phyloP scores from a whole-genome alignment of 1,140 invertebrate genomes.

The Nymphalis io region DNA sequence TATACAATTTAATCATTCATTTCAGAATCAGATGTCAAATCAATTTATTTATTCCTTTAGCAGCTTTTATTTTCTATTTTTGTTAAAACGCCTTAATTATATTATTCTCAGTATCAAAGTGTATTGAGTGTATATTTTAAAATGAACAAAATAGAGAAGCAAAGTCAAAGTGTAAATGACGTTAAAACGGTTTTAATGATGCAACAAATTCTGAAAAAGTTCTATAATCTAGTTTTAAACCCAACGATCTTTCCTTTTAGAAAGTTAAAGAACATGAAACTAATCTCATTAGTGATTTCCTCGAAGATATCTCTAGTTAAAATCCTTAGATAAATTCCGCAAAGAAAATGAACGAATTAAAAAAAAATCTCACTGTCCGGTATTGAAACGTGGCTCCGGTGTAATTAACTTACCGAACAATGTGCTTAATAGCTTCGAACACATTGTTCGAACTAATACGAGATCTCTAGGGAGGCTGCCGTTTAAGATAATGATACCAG shows the following conservation, averaged over 20 bases:
- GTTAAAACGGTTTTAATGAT: neutral
- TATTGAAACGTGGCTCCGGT: slow-evolving; percentile 24
- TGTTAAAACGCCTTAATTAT: too few species aligned
- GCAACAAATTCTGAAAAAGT: neutral
- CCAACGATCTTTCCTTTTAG: slow-evolving; percentile 7
- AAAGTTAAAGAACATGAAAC: slow-evolving; percentile 17
- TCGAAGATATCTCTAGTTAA: slow-evolving; percentile 6
- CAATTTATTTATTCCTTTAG: too few species aligned
- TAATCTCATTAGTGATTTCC: slow-evolving; percentile 24
- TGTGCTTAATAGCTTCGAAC: slow-evolving; percentile 22
- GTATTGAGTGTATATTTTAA: neutral
- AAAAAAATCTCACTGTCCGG: slow-evolving; percentile 4
- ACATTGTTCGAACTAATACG: slow-evolving; percentile 21
- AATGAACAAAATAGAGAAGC: neutral
- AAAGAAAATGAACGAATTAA: slow-evolving; percentile 17
- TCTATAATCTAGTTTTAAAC: slow-evolving; percentile 12
- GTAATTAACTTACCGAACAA: slow-evolving; percentile 23
- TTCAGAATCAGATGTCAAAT: too few species aligned
- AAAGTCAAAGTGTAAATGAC: neutral
- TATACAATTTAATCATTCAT: too few species aligned
- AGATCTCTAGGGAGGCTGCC: slow-evolving; percentile 13
- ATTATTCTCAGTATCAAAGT: too few species aligned
- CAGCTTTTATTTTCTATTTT: too few species aligned
- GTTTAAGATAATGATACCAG: slow-evolving; percentile 10
- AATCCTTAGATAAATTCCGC: slow-evolving; percentile 20